A percentile compares a stretch with the other conserved stretches of the same genome.
Conservation (phyloP, 2,113 vertebrate genomes). For the Tylochromis polylepis region DNA sequence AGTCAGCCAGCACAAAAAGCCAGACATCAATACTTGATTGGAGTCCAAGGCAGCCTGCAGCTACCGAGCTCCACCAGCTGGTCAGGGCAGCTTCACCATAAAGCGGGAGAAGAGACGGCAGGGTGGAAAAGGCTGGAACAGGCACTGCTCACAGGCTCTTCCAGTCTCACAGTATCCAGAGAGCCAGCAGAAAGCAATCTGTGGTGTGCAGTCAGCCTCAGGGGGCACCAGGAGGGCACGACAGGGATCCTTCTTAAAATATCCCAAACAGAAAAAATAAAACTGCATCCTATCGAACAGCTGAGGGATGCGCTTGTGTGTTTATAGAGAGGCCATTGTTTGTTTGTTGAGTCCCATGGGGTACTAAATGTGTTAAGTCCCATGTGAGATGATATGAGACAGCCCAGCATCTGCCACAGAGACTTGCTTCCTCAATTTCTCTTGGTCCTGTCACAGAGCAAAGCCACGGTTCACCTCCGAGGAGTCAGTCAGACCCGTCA, state of each 20-base stretch:
- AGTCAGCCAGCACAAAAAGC: conserved; percentile 28
- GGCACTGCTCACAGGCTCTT: not conserved
- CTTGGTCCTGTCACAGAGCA: not conserved
- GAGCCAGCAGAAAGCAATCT: conserved; percentile 18
- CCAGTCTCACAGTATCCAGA: not conserved
- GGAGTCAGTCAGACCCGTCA: not conserved
- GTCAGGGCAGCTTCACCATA: conserved; percentile 19
- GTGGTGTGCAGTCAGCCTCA: conserved; percentile 13
- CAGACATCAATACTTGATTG: conserved; percentile 57
- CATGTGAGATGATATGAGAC: conserved; percentile 16
- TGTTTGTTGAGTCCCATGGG: conserved; percentile 39
- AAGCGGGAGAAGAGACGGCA: not conserved
- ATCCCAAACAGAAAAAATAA: not conserved
- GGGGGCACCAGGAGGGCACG: not conserved
- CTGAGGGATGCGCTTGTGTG: conserved; percentile 14
- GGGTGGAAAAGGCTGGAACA: conserved; percentile 20
- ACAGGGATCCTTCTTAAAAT: conserved; percentile 26
- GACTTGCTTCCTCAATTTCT: not conserved
- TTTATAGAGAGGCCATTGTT: conserved; percentile 16
- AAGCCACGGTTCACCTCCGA: not conserved
- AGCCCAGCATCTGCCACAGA: conserved; percentile 18
- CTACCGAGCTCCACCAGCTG: conserved; percentile 59
- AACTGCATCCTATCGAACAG: not conserved
- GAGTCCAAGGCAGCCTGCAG: conserved; percentile 53
- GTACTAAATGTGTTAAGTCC: conserved; percentile 42